Conservation (phyloP, 2,888 invertebrate genomes). For the Bellardia pandia region DNA sequence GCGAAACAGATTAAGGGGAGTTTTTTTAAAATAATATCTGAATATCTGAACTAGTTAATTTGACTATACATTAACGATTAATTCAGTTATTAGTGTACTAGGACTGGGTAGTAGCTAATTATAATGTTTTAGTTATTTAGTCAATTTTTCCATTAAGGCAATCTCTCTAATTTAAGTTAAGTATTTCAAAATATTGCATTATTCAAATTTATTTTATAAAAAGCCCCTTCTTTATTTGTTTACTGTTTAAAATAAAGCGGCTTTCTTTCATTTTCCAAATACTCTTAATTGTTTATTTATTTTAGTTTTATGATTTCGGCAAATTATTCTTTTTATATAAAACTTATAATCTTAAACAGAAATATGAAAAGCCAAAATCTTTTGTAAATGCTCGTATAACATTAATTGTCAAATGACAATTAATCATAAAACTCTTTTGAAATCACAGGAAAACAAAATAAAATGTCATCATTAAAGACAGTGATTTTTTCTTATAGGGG, state of each 20-base stretch:
- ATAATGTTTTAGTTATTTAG: too few relatives aligned
- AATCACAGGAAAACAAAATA: not conserved
- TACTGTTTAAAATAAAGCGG: constrained; percentile 13
- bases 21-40: too few relatives aligned
- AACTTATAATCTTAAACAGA: constrained; percentile 29
- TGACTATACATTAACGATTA: too few relatives aligned
- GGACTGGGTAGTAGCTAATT: too few relatives aligned
- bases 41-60: too few relatives aligned
- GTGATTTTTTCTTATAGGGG: constrained; percentile 17
- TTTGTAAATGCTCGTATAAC: not conserved
- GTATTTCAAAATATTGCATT: constrained; percentile 17
- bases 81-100: too few relatives aligned
- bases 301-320: not conserved
- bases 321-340: not conserved
- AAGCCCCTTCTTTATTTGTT: not conserved
- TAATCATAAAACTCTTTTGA: not conserved
- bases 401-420: constrained; percentile 37
- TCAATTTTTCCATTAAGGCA: too few relatives aligned
- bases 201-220: constrained; percentile 19
- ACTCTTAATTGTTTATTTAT: constrained; percentile 29
- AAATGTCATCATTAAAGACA: constrained; percentile 21
- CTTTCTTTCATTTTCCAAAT: constrained; percentile 16
- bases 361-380: constrained; percentile 29
- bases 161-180: too few relatives aligned
- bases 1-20: too few relatives aligned